Conservation (phyloP, 2,888 invertebrate species). For the Eueremaeus valkanovi region DNA sequence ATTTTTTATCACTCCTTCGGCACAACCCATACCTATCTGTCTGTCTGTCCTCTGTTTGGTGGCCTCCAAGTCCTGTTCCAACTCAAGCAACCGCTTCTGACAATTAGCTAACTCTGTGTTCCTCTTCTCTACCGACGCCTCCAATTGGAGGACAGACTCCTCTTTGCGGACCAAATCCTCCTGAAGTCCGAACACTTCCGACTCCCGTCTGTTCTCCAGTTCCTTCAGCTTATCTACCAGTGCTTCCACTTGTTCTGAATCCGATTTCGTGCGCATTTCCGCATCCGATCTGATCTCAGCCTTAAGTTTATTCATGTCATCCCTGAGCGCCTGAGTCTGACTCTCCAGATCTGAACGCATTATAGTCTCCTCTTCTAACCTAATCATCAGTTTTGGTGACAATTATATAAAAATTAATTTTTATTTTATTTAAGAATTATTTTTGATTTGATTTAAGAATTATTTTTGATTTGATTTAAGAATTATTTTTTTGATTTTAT, state of each 20-base stretch:
- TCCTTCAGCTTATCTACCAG: slow-evolving; percentile 38
- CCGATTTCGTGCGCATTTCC: slow-evolving; percentile 41
- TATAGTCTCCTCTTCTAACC: slow-evolving; percentile 82
- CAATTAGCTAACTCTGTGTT: slow-evolving; percentile 44
- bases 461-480: too few relatives aligned
- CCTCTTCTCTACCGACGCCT: slow-evolving; percentile 45
- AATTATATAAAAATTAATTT: background rate
- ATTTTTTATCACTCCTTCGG: too few relatives aligned
- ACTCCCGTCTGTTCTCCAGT: slow-evolving; percentile 48
- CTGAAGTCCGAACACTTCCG: slow-evolving; percentile 41
- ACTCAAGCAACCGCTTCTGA: slow-evolving; percentile 43
- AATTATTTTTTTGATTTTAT: too few relatives aligned
- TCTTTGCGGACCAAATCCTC: slow-evolving; percentile 46
- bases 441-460: too few relatives aligned
- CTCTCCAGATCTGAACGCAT: slow-evolving; percentile 78
- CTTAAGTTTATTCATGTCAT: slow-evolving; percentile 39
- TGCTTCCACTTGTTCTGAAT: background rate
- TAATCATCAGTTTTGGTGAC: too few relatives aligned
- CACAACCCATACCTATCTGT: slow-evolving; percentile 9
- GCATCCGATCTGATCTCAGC: slow-evolving; percentile 35
- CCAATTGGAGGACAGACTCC: slow-evolving; percentile 45
- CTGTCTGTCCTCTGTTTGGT: slow-evolving; percentile 34
- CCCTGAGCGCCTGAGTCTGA: slow-evolving; percentile 5
- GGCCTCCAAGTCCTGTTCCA: slow-evolving; percentile 40
- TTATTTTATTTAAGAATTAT: too few relatives aligned